These are phyloP conservation scores for Nesidiocoris tenuis DNA, from an alignment of 2,888 invertebrate genomes.

Conservation along the genomic window DNA sequence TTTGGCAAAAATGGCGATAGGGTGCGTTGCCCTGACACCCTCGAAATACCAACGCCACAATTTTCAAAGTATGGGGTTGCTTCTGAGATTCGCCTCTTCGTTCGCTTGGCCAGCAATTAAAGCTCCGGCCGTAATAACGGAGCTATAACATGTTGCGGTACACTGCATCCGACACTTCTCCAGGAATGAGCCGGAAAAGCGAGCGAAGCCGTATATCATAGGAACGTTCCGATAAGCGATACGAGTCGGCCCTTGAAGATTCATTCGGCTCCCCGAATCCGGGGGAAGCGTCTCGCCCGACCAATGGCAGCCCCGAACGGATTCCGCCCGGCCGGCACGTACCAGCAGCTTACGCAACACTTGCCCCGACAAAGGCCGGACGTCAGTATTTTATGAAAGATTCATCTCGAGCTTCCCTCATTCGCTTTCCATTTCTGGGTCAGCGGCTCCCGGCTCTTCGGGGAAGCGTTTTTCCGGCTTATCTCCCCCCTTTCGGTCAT, in stretches of 20 bases:
- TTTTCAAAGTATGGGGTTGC: no score
- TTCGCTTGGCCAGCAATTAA: no score
- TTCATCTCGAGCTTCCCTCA: constrained; percentile 25
- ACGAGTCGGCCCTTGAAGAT: background rate
- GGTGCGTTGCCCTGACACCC: no score
- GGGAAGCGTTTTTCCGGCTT: background rate
- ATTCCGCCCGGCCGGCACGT: background rate
- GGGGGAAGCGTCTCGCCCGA: background rate
- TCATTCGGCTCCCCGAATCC: background rate
- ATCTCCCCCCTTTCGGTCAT: no score
- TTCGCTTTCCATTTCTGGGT: background rate
- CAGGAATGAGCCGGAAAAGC: no score
- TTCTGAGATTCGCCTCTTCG: no score
- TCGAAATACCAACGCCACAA: no score
- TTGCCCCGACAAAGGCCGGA: background rate
- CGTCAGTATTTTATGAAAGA: constrained; percentile 25
- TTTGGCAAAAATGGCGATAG: no score
- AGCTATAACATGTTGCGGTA: no score
- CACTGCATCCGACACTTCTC: no score
- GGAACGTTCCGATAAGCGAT: background rate
- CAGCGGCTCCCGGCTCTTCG: background rate
- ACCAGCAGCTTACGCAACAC: background rate
- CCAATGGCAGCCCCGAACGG: background rate
- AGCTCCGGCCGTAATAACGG: no score
- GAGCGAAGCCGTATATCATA: background rate